Conservation (phyloP, 1,140 invertebrate species). For the Cydia fagiglandana region DNA sequence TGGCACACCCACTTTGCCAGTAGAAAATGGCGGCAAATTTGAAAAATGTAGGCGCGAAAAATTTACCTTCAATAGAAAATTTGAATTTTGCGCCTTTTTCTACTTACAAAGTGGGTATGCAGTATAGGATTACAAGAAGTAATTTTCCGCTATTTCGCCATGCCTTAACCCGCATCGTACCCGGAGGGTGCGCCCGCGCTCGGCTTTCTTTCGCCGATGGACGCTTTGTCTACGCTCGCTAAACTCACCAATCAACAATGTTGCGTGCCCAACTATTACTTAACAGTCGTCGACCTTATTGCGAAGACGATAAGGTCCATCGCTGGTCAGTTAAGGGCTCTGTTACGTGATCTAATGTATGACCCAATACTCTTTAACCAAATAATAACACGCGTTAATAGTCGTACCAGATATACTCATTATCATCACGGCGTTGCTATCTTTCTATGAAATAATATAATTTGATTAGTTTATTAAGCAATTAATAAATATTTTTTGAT, state of each 20-base stretch:
- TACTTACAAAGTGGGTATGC: no score
- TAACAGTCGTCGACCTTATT: no score
- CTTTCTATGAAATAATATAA: no score
- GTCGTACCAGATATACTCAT: background rate
- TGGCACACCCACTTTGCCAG: no score
- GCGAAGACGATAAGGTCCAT: no score
- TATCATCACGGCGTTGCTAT: no score
- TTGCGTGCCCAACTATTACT: background rate
- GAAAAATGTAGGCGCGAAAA: no score
- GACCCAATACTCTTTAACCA: conserved; percentile 24
- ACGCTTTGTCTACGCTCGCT: conserved; percentile 10
- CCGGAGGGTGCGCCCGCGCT: conserved; percentile 10
- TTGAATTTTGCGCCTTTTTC: no score
- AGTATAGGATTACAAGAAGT: background rate
- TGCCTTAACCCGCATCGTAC: background rate
- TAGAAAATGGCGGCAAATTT: no score
- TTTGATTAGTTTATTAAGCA: no score
- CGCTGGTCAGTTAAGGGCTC: background rate
- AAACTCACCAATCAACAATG: background rate
- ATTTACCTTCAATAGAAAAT: no score
- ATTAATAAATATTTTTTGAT: no score
- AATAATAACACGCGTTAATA: background rate
- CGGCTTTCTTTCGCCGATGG: background rate
- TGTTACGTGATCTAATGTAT: conserved; percentile 38
- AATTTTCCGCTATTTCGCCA: background rate